Base-by-base conservation (phyloP, 2,113 vertebrate species). In the Origma solitaria region DNA sequence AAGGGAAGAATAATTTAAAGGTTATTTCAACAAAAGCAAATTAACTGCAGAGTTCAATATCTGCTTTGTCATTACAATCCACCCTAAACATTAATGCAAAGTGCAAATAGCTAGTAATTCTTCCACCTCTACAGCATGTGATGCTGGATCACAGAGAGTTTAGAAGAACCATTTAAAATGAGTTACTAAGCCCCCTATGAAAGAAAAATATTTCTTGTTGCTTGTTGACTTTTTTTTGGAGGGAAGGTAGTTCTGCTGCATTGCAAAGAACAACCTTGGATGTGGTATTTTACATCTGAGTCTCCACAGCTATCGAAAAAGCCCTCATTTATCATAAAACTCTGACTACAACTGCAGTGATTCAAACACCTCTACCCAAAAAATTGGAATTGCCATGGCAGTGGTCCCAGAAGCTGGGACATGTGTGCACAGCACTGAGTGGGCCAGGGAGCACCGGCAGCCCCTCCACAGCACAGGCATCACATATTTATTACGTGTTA, bases 1-100 rank as follows among this genome's bases (percentile, higher is more conserved):
- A 95, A 97, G 56, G 64, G 62, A 86, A 82, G 66, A 49, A 89
- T 81, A 95, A 93, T 80, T 88, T 91, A 95, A 92, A 96, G 83
- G 64, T 95, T 92, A 95, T 92, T 93, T 90, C 71, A 96, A 94
- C 66, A 95, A 91, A 93, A 82, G 64, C 69, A 92, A 92, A 81
- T 85, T 71, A 86, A 77, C 75, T 56, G 49, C 82, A 72, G 80
- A 82, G 79, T 91, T 95, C 89, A 92, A 69, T 93, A 73, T 88
- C 83, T 88, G 61, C 85, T 82, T 83, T 87, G 90, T 62, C 61
- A 82, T 86, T 95, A 79, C 78, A 84, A 68, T 53, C 83, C 58
- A 44, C 61, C 64, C 78, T 86, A 96, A 95, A 89, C 94, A 93
- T 89, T 90, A 90, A 88, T 47, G 54, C 76, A 93, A 72, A 66